Conservation (phyloP, 2,113 vertebrate genomes). For the Macquaria ambigua region DNA sequence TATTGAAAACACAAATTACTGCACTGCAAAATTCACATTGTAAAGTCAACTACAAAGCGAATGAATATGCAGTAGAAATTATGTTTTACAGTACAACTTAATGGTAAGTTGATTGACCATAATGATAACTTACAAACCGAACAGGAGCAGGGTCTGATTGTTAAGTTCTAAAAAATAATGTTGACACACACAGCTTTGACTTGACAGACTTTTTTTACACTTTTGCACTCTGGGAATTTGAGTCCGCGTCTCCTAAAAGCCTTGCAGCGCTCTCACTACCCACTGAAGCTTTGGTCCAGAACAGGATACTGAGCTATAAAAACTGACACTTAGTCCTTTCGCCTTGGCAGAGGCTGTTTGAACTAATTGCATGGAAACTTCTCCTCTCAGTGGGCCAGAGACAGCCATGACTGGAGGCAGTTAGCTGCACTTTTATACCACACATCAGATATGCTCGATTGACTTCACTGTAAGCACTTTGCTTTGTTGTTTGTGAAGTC, state of each 20-base stretch:
- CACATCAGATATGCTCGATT: slow-evolving; percentile 63
- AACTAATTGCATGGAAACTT: slow-evolving; percentile 73
- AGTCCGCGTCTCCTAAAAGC: slow-evolving; percentile 57
- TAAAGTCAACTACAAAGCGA: background rate
- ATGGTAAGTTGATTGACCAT: background rate
- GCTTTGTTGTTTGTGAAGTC: slow-evolving; percentile 56
- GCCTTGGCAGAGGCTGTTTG: slow-evolving; percentile 57
- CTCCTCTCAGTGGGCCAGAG: slow-evolving; percentile 45
- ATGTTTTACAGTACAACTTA: background rate
- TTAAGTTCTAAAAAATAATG: background rate
- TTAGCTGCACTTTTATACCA: slow-evolving; percentile 53
- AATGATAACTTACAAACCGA: background rate
- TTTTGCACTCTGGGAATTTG: slow-evolving; percentile 18
- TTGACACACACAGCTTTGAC: slow-evolving; percentile 5
- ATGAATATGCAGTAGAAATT: background rate
- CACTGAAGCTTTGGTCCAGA: slow-evolving; percentile 60
- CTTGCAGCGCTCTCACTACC: slow-evolving; percentile 34
- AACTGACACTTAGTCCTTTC: slow-evolving; percentile 60
- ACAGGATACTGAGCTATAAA: slow-evolving; percentile 58
- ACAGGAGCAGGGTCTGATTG: background rate
- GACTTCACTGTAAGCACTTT: slow-evolving; percentile 68
- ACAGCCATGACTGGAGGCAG: slow-evolving; percentile 61
- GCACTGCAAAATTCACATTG: background rate
- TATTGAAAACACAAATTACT: background rate
- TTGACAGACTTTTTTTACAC: slow-evolving; percentile 21